Evolutionary conservation across 1,140 invertebrate species (phyloP).

Genomic region (Nasonia giraulti): DNA sequence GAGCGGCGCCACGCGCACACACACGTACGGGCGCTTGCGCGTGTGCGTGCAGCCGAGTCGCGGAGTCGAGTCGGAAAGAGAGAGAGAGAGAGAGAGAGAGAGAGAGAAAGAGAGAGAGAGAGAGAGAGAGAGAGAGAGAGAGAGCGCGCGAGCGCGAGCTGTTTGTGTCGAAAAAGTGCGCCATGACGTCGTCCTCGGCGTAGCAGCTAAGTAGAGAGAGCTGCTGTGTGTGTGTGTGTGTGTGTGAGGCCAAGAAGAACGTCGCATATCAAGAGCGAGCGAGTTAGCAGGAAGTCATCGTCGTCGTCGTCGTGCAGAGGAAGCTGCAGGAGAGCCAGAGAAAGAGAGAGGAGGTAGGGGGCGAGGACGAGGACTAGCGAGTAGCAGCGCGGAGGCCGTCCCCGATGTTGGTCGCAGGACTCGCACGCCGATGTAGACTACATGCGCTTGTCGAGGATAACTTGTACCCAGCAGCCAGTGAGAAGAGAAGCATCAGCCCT

Average conservation of each 20-base stretch:
- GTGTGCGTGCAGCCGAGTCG: not conserved
- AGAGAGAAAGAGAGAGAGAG: too few species aligned
- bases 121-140: too few species aligned
- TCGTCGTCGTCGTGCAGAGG: not conserved
- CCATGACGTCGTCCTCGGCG: slow-evolving; percentile 41
- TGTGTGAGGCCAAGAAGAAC: not conserved
- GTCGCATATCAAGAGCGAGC: not conserved
- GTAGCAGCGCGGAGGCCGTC: slow-evolving; percentile 26
- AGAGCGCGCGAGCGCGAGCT: not conserved
- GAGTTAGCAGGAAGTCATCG: slow-evolving; percentile 8
- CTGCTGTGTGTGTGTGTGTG: not conserved
- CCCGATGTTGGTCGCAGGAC: slow-evolving; percentile 81
- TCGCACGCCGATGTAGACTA: slow-evolving; percentile 77
- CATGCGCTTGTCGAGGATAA: slow-evolving; percentile 42
- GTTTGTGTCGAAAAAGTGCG: slow-evolving; percentile 36
- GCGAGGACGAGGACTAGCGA: not conserved
- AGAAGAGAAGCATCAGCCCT: not conserved
- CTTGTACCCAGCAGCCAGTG: not conserved
- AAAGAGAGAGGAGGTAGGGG: not conserved
- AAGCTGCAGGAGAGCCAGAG: not conserved
- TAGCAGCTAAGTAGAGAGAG: not conserved
- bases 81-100: too few species aligned
- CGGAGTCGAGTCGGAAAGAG: not conserved
- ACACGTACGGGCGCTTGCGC: not conserved
- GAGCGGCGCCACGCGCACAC: slow-evolving; percentile 36